Evolutionary conservation across 2,888 invertebrate genomes (phyloP), one percentile per base, ranked within the genome.

Genomic region (Teinopalpus imperialis): DNA sequence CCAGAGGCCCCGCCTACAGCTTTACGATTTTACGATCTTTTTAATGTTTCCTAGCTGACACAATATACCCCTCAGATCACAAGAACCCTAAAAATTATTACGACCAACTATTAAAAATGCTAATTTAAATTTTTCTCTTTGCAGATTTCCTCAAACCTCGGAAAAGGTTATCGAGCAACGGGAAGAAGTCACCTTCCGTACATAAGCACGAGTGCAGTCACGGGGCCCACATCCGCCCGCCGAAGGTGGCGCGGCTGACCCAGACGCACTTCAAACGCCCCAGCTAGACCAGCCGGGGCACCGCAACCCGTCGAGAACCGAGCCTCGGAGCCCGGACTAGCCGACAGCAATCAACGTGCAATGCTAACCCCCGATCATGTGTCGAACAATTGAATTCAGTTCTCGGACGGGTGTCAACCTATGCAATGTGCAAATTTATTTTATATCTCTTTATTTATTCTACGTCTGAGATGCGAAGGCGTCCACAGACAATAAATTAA

Each of bases 131-230:
- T 56, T 56, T 39, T 35, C 16, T 68, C 48, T 73, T 88, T 92
- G 21, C 92, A 93, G 93, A 93, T 88, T 93, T 89, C 81, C 86
- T 93, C 91, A 90, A 91, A 71, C 90, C 91, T 47, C 91, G 92
- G 74, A 93, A 93, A 73, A 90, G 91, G 72, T 71, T 88, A 69
- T 74, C 90, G 54, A 81, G 71, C 67, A 74, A 60, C 54, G 83
- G 82, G 55, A 83, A 90, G 75, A 90, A 87, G 70, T 86, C 87
- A n/a, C 86, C 85, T 7, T 75, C 74, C 36, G 80, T 81, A 56
- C 81, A 82, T 63, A 83, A 86, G 65, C 81, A 80, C 59, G 86
- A 86, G 68, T 82, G 82, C 56, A 78, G 79, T 2, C 82, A 81
- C 61, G 82, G 86, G 10, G 79, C 81, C 39, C 85, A 85, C 67